Evolutionary conservation across 2,888 invertebrate species (phyloP), one percentile per base, ranked within the genome.

Genomic region (Parthenolecanium corni): DNA sequence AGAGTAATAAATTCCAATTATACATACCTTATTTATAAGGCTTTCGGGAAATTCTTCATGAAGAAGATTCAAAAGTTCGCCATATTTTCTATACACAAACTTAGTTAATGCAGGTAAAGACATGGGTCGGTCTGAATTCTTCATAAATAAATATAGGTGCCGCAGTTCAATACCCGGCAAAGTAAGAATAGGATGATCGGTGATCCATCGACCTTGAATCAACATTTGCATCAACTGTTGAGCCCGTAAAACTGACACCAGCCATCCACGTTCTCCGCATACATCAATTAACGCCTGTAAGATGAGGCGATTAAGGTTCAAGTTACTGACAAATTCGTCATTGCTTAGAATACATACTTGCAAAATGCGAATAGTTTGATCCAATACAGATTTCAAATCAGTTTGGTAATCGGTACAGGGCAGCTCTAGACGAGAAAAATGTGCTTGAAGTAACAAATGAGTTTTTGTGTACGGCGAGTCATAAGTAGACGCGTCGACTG

Each of bases 381-480:
- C 98, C 54, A 99, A 78, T 0, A 96, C 93, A 14, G 93, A 92
- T 75, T 98, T 97, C 40, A 92, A 83, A 75, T 99, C 98, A 0
- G 97, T 96, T 62, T 85, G 76, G 73, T 97, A 99, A 76, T 99
- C 98, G 0, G 93, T 82, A 70, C 87, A 88, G 0, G 96, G 95
- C 62, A 98, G 75, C 31, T 79, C 76, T 5, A 87, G 73, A 47
- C 88, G 82, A n/a, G 86, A 82, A 74, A 97, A 86, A 73, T 98
- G 94, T 12, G 95, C 91, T 77, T 97, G 97, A 9, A 98, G 80
- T 62, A 99, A 76, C 5, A 99, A 76, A 75, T 89, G 86, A 5
- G 96, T 85, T 77, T 99, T 99, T 5, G 93, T 88, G 75, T 95
- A 86, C 0, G 98, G 86, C 3, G 91, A 92, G 75, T 95, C 96